Evolutionary conservation across 2,113 vertebrate species (phyloP).

Genomic region (Cavia aperea): DNA sequence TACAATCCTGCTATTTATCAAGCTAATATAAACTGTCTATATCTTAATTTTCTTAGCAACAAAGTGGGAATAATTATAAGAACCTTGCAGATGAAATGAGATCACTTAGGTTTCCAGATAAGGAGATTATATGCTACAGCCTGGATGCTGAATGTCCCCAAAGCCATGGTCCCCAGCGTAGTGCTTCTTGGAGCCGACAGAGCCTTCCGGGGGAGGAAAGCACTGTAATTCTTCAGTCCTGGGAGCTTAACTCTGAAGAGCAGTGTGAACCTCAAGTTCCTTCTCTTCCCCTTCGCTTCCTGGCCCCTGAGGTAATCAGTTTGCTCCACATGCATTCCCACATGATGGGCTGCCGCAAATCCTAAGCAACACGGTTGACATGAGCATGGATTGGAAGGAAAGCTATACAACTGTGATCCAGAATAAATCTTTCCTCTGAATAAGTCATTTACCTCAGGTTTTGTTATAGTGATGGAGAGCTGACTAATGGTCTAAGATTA

Average conservation of each 20-base stretch:
- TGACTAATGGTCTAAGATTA: background rate
- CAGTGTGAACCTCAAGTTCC: no score
- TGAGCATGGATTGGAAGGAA: background rate
- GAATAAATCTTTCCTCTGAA: background rate
- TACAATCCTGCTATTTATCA: background rate
- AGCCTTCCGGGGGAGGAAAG: background rate
- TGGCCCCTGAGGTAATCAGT: background rate
- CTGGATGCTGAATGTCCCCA: background rate
- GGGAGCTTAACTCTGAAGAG: background rate
- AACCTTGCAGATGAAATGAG: background rate
- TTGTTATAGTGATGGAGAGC: background rate
- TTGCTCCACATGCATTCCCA: background rate
- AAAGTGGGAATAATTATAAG: background rate
- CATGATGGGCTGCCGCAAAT: no score
- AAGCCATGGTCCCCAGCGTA: background rate
- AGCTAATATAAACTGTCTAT: background rate
- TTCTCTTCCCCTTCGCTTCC: background rate
- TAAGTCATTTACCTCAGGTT: background rate
- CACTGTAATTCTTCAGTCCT: background rate
- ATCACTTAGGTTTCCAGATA: background rate
- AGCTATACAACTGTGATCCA: background rate
- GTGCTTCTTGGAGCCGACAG: background rate
- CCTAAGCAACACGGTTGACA: background rate
- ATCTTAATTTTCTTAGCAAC: slow-evolving; percentile 11
- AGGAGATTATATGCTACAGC: background rate